Evolutionary conservation across 2,113 vertebrate species (phyloP).

Genomic region (Datnioides undecimradiatus): DNA sequence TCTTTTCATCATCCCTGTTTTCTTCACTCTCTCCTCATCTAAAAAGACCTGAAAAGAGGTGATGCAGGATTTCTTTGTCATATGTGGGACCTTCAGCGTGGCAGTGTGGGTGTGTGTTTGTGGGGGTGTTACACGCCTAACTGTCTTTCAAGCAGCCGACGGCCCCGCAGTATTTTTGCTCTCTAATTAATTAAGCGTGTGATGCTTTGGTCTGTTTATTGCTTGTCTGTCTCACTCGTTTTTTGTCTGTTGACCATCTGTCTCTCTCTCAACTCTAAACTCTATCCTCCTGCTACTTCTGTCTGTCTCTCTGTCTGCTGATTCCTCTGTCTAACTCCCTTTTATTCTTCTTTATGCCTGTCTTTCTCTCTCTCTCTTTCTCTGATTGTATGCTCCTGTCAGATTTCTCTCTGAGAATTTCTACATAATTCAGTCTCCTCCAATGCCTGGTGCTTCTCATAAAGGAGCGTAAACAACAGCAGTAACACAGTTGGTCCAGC

Average conservation of each 20-base stretch:
- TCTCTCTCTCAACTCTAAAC: conserved; percentile 30
- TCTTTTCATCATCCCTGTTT: conserved; percentile 35
- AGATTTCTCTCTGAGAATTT: conserved; percentile 42
- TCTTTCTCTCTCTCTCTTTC: conserved; percentile 19
- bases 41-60: conserved; percentile 46
- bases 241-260: conserved; percentile 39
- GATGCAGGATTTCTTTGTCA: conserved; percentile 21
- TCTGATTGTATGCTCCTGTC: conserved; percentile 30
- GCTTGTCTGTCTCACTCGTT: conserved; percentile 52
- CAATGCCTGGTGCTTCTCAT: conserved; percentile 48
- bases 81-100: no score
- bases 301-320: conserved; percentile 19
- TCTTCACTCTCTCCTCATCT: conserved; percentile 22
- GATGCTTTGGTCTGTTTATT: conserved; percentile 57
- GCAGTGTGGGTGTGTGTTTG: conserved; percentile 53
- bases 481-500: conserved; percentile 71
- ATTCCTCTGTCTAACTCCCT: not conserved
- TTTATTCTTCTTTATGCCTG: not conserved
- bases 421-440: conserved; percentile 61
- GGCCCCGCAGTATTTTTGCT: conserved; percentile 59
- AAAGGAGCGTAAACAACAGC: conserved; percentile 61
- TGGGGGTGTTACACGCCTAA: conserved; percentile 42
- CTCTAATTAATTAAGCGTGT: conserved; percentile 76
- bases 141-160: conserved; percentile 56
- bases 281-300: no score